Evolutionary conservation across 2,888 invertebrate species (phyloP), one percentile per base, ranked within the genome.

Genomic region (Philopedon plagiatum): DNA sequence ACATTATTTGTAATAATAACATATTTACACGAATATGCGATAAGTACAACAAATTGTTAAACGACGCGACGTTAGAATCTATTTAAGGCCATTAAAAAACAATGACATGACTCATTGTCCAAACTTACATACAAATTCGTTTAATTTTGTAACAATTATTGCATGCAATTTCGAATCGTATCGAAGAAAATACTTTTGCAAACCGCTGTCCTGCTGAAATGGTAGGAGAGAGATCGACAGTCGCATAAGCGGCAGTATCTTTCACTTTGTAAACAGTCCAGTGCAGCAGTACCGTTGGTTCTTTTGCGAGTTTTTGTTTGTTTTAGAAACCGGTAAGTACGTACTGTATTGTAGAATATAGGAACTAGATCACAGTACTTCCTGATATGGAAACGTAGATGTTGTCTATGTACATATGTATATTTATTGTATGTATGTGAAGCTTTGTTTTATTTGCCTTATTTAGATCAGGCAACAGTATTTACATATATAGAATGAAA

Each of bases 211-310:
- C 1, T 8, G 26, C 23, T 13, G 11, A 29, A 62, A 46, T 39
- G 58, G 71, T 54, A 71, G 71, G 72, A 72, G 72, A 72, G 72
- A 68, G 44, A 57, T 72, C 57, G 51, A 63, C 54, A n/a, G 71
- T 37, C 71, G 60, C 71, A 71, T 51, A 71, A 58, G 54, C 71
- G 7, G 54, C 37, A 51, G 51, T 39, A 21, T 71, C 71, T 61
- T 71, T 60, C 63, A 18, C 64, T 54, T 29, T 8, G 63, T 44
- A 26, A 58, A 58, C 58, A 70, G 70, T 70, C 56, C 44, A 63
- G 61, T 61, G 68, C 63, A 46, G 37, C 32, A 37, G 57, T 58
- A 58, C 49, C 19, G 57, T 57, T 49, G 13, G 58, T 23, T 39
- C 58, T 39, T 41, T 58, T 21, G n/a, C 11, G 5, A 19, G 18